Evolutionary conservation across 2,113 vertebrate genomes (phyloP), one percentile per base, ranked within the genome.

Genomic region (Sphyrna mokarran): DNA sequence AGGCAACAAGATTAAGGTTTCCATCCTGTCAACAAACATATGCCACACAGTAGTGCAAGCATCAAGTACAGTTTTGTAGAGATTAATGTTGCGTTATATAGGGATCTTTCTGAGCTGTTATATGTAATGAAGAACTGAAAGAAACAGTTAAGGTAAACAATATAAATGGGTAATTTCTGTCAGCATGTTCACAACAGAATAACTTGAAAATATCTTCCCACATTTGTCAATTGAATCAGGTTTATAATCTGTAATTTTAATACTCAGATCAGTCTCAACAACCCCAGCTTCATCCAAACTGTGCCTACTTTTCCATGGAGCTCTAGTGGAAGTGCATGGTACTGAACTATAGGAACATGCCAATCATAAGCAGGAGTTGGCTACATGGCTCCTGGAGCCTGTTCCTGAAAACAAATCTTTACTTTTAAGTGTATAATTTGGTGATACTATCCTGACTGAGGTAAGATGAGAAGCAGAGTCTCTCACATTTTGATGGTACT

Each of bases 91-190:
- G 95, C 96, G 95, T 98, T 98, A 99, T 97, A 99, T 98, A 0
- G 98, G 98, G 95, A 99, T 98, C 94, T 98, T 98, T 97, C 99
- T 99, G 97, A 99, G 96, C 97, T 99, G 99, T 97, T 99, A 0
- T 98, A 99, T 0, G 99, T 99, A 97, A 99, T 99, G 98, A 99
- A 99, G 98, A 99, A 99, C 99, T 99, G 98, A 96, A 96, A 10
- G 80, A 4, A 11, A 20, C 0, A 97, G 89, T 99, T 96, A 98
- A 98, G 98, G 98, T 97, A 97, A 96, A 97, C 33, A 91, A 91
- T 91, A n/a, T 33, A 37, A 96, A 16, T 94, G 0, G 43, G 69
- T 72, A 43, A 43, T 68, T 33, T 26, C 7, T 37, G n/a, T 40
- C 68, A 94, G n/a, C 8, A 58, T 58, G 13, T 16, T 68, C 37